Evolutionary conservation across 2,888 invertebrate genomes (phyloP), one percentile per base, ranked within the genome.

Genomic region (Napeogenes inachia): DNA sequence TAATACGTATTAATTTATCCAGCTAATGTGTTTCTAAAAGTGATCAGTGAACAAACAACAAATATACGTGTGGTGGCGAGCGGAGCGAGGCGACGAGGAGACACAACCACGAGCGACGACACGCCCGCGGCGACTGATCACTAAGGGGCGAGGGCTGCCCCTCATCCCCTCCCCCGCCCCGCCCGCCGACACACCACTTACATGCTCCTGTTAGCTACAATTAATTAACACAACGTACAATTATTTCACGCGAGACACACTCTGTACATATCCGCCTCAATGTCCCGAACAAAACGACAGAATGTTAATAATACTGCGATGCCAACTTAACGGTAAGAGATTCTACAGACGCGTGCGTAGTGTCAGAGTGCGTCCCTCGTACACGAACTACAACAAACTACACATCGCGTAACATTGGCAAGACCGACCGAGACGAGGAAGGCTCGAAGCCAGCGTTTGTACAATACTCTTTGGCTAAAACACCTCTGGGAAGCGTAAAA

Each of bases 41-140:
- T 87, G 88, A 85, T 81, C 82, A 75, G 87, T 87, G 87, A 87
- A 84, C 84, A 81, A 82, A 85, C 84, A 86, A 87, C 85, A 81
- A 80, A 83, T 79, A 81, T 71, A 75, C 61, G 59, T 54, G 47
- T 47, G 55, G 67, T 53, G 46, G 55, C n/a, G 50, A 12, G 60
- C 47, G 54, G 61, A 30, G 47, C 42, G 45, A 63, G 60, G 45
- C 53, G 21, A 21, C 21, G 21, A 21, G 21, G 21, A 21, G 21
- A 21, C 21, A 21, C 21, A 21, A 21, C 21, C 21, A 21, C 21
- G 21, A 21, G 21, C 21, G 21, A 21, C 21, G 21, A 21, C 21
- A 21, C 21, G 21, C 21, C 21, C 21, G 21, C 53, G 60, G 21
- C 62, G 60, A 35, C 4, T 35, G 35, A 42, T 38, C 66, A 57